Base-by-base conservation (phyloP, 2,113 vertebrate genomes). In the Enhydra lutris region DNA sequence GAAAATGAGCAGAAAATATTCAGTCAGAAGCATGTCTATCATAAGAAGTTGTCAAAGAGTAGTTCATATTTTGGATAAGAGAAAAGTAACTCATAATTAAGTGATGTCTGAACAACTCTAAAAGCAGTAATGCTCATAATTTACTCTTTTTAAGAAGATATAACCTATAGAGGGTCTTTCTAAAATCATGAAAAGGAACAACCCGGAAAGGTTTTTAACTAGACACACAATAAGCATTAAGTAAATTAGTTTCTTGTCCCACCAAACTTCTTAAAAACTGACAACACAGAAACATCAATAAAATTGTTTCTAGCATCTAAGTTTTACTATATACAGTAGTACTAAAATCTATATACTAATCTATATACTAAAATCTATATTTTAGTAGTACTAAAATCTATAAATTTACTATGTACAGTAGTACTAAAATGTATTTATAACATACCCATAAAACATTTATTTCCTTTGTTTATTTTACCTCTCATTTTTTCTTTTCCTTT, bases 401-500 rank as follows among this genome's bases (percentile, higher is more conserved):
- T 42, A 42, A 42, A 42, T 92, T 87, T 91, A 71, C 74, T 94
- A n/a, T 12, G 21, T 21, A 65, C 1, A 94, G 26, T 13, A 65
- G 23, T 11, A 86, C 31, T 94, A 26, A 74, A 71, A n/a, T n/a
- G 18, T 1, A 50, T 63, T 96, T 83, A 67, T 13, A 74, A 74
- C 23, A n/a, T 17, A 11, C 61, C 34, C 65, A 81, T 73, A 73
- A 95, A 81, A 94, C 13, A 81, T 65, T 34, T 21, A 92, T 92
- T 63, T 95, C 14, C 31, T 78, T n/a, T 91, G 80, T 89, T 85
- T 93, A 84, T 85, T 85, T 92, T 55, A 69, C 55, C 39, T 81
- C 92, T 92, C 36, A 92, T 95, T 90, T 12, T 31, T 80, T 55
- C 52, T 55, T 89, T 94, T 82, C 65, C 14, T 92, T 61, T 90